Evolutionary conservation across 2,797 vertebrate species (phyloP).

Genomic region (Leuciscus waleckii): DNA sequence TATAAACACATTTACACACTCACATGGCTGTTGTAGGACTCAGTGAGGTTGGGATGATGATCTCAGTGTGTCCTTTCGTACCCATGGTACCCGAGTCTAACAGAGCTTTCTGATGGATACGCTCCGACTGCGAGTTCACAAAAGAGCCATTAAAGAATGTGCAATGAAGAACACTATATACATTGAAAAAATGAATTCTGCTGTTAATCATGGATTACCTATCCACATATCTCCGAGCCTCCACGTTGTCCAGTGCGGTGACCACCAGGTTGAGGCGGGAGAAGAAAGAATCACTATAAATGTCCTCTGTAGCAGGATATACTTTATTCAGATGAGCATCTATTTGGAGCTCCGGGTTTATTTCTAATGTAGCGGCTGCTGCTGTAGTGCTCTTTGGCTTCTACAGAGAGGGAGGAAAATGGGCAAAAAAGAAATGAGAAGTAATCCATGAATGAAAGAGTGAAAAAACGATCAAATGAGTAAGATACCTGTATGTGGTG

Average conservation of each 20-base stretch:
- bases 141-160: neutral
- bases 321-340: constrained; percentile 94
- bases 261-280: constrained; percentile 87
- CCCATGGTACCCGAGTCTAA: constrained; percentile 99
- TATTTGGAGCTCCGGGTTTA: constrained; percentile 91
- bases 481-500: constrained; percentile 91
- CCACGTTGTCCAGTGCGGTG: constrained; percentile 96
- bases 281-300: constrained; percentile 92
- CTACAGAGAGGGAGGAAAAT: constrained; percentile 66
- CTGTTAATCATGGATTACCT: constrained; percentile 79
- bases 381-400: constrained; percentile 97
- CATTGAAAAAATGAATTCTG: neutral
- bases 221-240: constrained; percentile 97
- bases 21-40: constrained; percentile 98
- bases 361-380: constrained; percentile 86
- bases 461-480: neutral
- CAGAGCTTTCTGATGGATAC: constrained; percentile 92
- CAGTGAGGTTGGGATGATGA: constrained; percentile 94
- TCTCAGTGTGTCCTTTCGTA: constrained; percentile 98
- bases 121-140: constrained; percentile 82
- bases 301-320: constrained; percentile 91
- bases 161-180: neutral
- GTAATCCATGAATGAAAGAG: neutral
- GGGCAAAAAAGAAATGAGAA: neutral
- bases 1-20: constrained; percentile 67